phyloP scores from a whole-genome alignment of 2,797 vertebrate genomes.

The Epinephelus awoara region DNA sequence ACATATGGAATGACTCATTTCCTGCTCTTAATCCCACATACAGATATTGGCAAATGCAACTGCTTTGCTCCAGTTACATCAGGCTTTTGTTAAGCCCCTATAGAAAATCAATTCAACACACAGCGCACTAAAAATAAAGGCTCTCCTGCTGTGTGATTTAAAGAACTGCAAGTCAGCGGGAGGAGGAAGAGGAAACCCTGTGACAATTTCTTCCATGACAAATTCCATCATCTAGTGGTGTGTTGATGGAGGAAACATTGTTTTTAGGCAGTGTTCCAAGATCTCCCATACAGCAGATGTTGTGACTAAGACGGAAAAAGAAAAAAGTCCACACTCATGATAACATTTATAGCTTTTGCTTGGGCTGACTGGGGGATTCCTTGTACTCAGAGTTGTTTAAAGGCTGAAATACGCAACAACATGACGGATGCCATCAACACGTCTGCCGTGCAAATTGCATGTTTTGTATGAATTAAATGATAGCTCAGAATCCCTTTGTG shows the following conservation, averaged over 20 bases:
- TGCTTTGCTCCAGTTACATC: background rate
- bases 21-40: background rate
- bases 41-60: background rate
- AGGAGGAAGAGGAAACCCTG: too few relatives aligned
- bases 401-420: background rate
- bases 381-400: background rate
- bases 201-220: background rate
- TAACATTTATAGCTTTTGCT: background rate
- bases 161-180: background rate
- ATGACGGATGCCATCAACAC: background rate
- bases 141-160: background rate
- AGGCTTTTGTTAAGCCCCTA: background rate
- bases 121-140: background rate
- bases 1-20: background rate
- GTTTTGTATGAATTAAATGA: slow-evolving; percentile 11
- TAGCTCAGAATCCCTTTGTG: slow-evolving; percentile 4
- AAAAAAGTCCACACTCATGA: background rate
- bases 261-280: background rate
- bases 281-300: slow-evolving; percentile 1
- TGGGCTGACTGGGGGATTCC: background rate
- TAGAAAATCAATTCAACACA: background rate
- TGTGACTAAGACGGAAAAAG: background rate
- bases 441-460: background rate
- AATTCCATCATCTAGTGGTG: background rate
- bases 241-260: slow-evolving; percentile 21